These are phyloP conservation scores for Euplagia quadripunctaria DNA, from an alignment of 2,888 invertebrate genomes.

Conservation along the genomic window DNA sequence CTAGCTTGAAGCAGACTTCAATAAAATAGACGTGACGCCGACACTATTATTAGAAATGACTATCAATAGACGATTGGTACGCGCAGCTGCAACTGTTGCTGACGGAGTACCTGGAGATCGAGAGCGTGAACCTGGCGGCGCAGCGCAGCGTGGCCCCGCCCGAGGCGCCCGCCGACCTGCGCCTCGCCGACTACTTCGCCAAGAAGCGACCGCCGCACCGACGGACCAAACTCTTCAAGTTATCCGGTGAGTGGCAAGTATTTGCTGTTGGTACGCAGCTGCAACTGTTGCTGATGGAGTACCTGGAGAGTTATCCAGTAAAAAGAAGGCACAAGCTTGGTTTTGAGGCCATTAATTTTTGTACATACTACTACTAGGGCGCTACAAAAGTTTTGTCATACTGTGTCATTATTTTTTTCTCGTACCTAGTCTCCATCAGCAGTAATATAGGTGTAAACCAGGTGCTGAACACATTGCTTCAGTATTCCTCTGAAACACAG, in stretches of 20 bases:
- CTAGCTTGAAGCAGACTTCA: no score
- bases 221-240: slow-evolving; percentile 70
- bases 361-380: no score
- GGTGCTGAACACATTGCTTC: no score
- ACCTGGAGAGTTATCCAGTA: no score
- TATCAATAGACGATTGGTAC: no score
- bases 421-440: no score
- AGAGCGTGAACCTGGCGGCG: slow-evolving; percentile 90
- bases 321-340: no score
- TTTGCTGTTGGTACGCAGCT: slow-evolving; percentile 82
- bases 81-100: slow-evolving; percentile 93
- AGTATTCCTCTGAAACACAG: no score
- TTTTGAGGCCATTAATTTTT: no score
- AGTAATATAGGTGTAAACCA: no score
- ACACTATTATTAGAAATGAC: not conserved
- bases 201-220: slow-evolving; percentile 71
- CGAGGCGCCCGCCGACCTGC: slow-evolving; percentile 53
- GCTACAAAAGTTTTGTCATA: no score
- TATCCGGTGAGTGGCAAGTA: slow-evolving; percentile 61
- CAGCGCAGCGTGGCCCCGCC: slow-evolving; percentile 63
- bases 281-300: slow-evolving; percentile 94
- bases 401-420: no score
- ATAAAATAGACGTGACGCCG: not conserved
- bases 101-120: slow-evolving; percentile 95
- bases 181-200: slow-evolving; percentile 76